Percentiles rank a stretch among this genome's conserved stretches.
Evolutionary conservation across 2,797 vertebrate genomes (phyloP).

Genomic region (Alosa sapidissima): DNA sequence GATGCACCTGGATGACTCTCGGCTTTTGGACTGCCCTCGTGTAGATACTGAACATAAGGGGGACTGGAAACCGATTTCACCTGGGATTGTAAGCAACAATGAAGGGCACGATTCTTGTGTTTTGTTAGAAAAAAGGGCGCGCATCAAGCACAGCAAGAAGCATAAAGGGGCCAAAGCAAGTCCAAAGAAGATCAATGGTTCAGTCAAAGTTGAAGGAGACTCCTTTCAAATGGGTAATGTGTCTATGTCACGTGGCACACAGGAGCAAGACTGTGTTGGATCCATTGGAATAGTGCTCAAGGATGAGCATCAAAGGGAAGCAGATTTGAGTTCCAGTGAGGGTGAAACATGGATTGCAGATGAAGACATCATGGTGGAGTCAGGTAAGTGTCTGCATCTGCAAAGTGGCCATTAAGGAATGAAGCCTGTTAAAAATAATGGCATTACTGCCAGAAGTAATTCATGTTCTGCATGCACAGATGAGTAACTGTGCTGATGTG

Average conservation of each 20-base stretch:
- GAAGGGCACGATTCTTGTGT: too few species aligned
- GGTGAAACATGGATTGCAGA: conserved; percentile 92
- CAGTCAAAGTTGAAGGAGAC: conserved; percentile 49
- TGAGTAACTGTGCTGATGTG: too few species aligned
- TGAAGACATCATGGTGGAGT: conserved; percentile 96
- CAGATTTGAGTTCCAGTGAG: conserved; percentile 91
- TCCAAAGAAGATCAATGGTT: conserved; percentile 79
- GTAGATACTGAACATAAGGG: conserved; percentile 80
- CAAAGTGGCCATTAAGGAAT: conserved; percentile 23
- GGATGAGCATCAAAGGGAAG: conserved; percentile 64
- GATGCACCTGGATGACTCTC: conserved; percentile 88
- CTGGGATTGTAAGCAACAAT: too few species aligned
- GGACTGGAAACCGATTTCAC: conserved; percentile 75
- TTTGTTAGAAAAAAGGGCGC: conserved; percentile 55
- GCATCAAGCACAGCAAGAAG: conserved; percentile 88
- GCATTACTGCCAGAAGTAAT: too few species aligned
- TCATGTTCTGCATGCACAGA: too few species aligned
- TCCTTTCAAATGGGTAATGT: too few species aligned
- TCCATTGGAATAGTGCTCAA: too few species aligned
- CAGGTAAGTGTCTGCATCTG: conserved; percentile 65
- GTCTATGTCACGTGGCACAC: conserved; percentile 46
- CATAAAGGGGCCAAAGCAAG: conserved; percentile 83
- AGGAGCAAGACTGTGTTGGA: conserved; percentile 36
- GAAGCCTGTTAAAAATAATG: too few species aligned
- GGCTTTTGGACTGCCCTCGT: conserved; percentile 27